Conservation (phyloP, 1,140 invertebrate genomes). For the Brachionus asplanchnoidis region DNA sequence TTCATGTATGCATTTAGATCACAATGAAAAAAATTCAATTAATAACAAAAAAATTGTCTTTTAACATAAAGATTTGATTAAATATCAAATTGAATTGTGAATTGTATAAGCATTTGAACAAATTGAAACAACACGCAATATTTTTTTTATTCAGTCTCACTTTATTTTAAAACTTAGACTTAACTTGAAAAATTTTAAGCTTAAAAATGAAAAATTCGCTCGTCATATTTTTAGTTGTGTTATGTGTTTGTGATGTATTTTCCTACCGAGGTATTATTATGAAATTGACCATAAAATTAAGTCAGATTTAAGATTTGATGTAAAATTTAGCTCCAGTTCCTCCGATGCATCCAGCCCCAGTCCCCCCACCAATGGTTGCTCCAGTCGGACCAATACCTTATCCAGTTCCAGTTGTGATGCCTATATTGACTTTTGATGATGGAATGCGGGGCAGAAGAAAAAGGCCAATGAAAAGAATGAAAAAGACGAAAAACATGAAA, state of each 20-base stretch:
- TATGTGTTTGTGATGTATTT: not conserved
- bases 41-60: too few relatives aligned
- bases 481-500: not conserved
- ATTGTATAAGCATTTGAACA: too few relatives aligned
- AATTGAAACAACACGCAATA: too few relatives aligned
- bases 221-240: not conserved
- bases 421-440: not conserved
- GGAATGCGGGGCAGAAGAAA: not conserved
- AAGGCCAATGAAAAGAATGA: not conserved
- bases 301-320: too few relatives aligned
- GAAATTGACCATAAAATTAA: too few relatives aligned
- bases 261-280: not conserved
- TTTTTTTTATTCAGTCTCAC: not conserved
- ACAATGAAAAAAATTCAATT: too few relatives aligned
- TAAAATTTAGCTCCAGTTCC: not conserved
- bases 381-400: not conserved
- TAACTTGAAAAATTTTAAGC: not conserved
- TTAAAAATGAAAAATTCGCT: not conserved
- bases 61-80: too few relatives aligned
- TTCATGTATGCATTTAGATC: too few relatives aligned
- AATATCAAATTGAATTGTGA: too few relatives aligned
- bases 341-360: not conserved
- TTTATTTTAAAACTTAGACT: not conserved
- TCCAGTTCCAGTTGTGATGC: conserved; percentile 22
- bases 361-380: not conserved